Evolutionary conservation across 2,888 invertebrate species (phyloP).

Genomic region (Drosophila eohydei): DNA sequence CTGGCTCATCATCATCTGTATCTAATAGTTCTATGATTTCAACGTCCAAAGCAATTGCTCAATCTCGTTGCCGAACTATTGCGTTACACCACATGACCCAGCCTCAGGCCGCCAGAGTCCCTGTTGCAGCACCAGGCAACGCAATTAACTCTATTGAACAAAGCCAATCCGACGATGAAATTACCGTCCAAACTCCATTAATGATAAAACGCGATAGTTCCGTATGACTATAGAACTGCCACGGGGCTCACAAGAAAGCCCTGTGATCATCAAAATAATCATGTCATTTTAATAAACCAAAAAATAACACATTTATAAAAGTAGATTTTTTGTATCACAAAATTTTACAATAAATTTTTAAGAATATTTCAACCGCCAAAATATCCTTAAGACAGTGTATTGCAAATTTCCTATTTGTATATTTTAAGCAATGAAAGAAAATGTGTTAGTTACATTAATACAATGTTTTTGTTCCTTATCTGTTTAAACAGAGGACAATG

Average conservation of each 20-base stretch:
- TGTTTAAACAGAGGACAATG: slow-evolving; percentile 48
- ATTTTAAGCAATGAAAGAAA: slow-evolving; percentile 25
- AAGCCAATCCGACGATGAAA: slow-evolving; percentile 86
- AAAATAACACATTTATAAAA: slow-evolving; percentile 40
- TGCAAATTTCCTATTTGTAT: slow-evolving; percentile 19
- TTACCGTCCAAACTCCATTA: slow-evolving; percentile 88
- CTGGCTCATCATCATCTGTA: slow-evolving; percentile 63
- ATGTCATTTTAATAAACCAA: slow-evolving; percentile 40
- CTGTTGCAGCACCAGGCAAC: slow-evolving; percentile 78
- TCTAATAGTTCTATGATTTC: slow-evolving; percentile 71
- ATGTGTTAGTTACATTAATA: slow-evolving; percentile 28
- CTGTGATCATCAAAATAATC: slow-evolving; percentile 78
- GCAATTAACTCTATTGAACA: slow-evolving; percentile 65
- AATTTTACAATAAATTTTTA: slow-evolving; percentile 46
- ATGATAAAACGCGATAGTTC: slow-evolving; percentile 88
- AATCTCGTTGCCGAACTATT: slow-evolving; percentile 75
- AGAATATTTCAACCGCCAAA: slow-evolving; percentile 41
- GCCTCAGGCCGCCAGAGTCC: slow-evolving; percentile 81
- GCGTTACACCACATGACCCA: slow-evolving; percentile 85
- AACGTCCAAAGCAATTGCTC: slow-evolving; percentile 59
- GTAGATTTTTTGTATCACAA: slow-evolving; percentile 54
- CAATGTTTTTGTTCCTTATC: slow-evolving; percentile 43
- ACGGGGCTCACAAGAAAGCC: slow-evolving; percentile 84
- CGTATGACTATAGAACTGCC: slow-evolving; percentile 86
- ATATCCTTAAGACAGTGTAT: slow-evolving; percentile 32